Conservation (phyloP, 1,140 invertebrate genomes). For the Brevipalpus yothersi region DNA sequence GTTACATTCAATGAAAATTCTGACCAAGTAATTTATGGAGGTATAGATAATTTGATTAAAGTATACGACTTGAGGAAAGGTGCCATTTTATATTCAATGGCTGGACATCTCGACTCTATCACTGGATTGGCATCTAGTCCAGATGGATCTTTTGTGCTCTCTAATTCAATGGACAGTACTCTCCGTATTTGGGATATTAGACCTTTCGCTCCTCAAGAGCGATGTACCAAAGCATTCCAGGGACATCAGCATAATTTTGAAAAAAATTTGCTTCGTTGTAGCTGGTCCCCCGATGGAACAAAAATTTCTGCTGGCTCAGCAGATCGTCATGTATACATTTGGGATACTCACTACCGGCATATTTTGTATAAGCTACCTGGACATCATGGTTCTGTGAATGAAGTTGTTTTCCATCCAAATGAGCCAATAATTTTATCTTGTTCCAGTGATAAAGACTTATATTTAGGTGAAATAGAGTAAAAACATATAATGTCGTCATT, state of each 20-base stretch:
- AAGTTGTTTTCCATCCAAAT: slow-evolving; percentile 79
- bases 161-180: slow-evolving; percentile 93
- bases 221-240: slow-evolving; percentile 72
- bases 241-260: slow-evolving; percentile 97
- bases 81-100: slow-evolving; percentile 53
- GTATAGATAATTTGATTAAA: slow-evolving; percentile 94
- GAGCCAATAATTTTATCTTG: slow-evolving; percentile 83
- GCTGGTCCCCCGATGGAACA: slow-evolving; percentile 64
- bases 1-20: slow-evolving; percentile 87
- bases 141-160: slow-evolving; percentile 76
- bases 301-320: slow-evolving; percentile 71
- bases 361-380: slow-evolving; percentile 93
- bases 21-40: slow-evolving; percentile 64
- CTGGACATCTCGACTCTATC: slow-evolving; percentile 76
- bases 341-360: slow-evolving; percentile 72
- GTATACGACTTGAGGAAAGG: slow-evolving; percentile 92
- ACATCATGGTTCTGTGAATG: slow-evolving; percentile 90
- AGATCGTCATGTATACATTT: slow-evolving; percentile 85
- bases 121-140: slow-evolving; percentile 75
- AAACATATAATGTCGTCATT: neutral
- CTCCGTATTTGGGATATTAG: slow-evolving; percentile 41
- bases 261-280: slow-evolving; percentile 65
- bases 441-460: slow-evolving; percentile 87
- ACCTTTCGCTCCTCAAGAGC: slow-evolving; percentile 49
- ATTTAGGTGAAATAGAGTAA: slow-evolving; percentile 71